A percentile compares a stretch with the other conserved stretches of the same genome.
phyloP scores from a whole-genome alignment of 2,888 invertebrate species.

The Allophyes oxyacanthae region DNA sequence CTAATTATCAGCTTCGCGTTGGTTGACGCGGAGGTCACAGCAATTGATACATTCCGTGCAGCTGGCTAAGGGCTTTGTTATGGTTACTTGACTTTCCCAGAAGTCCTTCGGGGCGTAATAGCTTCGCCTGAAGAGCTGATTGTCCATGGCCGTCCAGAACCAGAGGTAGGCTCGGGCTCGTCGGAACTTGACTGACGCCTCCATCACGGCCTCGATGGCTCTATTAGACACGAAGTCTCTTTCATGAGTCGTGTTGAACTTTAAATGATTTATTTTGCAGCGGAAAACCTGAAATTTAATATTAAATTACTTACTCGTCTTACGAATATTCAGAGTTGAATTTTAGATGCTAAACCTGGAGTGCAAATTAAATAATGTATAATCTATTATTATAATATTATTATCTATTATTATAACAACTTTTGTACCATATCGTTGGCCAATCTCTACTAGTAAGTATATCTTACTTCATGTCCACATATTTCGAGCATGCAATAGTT shows the following conservation, averaged over 20 bases:
- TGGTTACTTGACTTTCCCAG: conserved; percentile 56
- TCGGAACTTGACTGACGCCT: conserved; percentile 64
- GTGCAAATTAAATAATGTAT: too few species aligned
- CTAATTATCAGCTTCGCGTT: background rate
- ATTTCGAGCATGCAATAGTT: conserved; percentile 46
- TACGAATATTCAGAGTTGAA: too few species aligned
- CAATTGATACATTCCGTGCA: too few species aligned
- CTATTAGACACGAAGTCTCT: conserved; percentile 72
- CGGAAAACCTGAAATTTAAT: conserved; percentile 72
- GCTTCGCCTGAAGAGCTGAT: conserved; percentile 66
- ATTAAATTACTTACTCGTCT: too few species aligned
- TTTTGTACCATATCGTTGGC: too few species aligned
- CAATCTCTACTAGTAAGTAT: too few species aligned
- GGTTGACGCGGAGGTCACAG: too few species aligned
- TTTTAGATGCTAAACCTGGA: too few species aligned
- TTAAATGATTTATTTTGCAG: conserved; percentile 77
- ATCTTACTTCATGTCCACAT: conserved; percentile 57
- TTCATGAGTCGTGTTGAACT: conserved; percentile 69
- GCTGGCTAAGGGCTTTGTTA: too few species aligned
- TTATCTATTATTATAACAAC: too few species aligned
- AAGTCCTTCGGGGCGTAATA: conserved; percentile 66
- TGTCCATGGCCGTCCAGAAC: conserved; percentile 69
- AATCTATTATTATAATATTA: too few species aligned
- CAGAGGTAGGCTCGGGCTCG: conserved; percentile 72
- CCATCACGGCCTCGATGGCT: conserved; percentile 72